Evolutionary conservation across 2,797 vertebrate genomes (phyloP), one percentile per base, ranked within the genome.

Genomic region (Falco novaeseelandiae): DNA sequence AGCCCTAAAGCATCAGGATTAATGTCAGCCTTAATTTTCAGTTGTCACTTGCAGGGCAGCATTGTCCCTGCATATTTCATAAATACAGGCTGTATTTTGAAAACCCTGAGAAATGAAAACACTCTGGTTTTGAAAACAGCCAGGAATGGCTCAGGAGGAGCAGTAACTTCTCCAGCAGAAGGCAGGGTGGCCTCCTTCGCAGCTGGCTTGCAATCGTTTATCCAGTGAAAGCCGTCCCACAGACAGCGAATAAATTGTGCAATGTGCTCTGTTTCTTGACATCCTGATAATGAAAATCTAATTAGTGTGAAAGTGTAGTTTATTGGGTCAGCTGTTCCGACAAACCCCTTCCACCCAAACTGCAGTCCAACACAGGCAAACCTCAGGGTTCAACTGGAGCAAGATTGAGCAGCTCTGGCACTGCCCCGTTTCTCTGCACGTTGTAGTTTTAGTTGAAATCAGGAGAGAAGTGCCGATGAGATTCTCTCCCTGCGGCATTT

Each of bases 21-120:
- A 93, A 94, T 26, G n/a, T 81, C 83, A 94, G 62, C 72, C 73
- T 78, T 86, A 88, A 95, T 91, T 93, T 93, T 82, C 73, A 30
- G 69, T 73, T 94, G 48, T 58, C 85, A 83, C 83, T 90, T 81
- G 62, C 40, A 69, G 65, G 69, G 58, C 77, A 87, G 54, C 46
- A 46, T 83, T 32, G 49, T 83, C 42, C 67, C 38, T 87, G 70
- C 46, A 23, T 94, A 96, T 93, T 93, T 95, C 85, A 94, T 81
- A 72, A 72, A 57, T 36, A 38, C 51, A 72, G 80, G 38, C 66
- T 65, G 40, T 48, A 48, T 81, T 92, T 87, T 92, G 74, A 89
- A 95, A 96, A 48, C 49, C 14, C 61, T 44, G 78, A 90, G 85
- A 62, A 90, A 89, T 66, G 40, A 95, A 79, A 93, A 78, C 51